These are phyloP conservation scores for Scylla paramamosain DNA, from an alignment of 1,140 invertebrate species.

Conservation along the genomic window DNA sequence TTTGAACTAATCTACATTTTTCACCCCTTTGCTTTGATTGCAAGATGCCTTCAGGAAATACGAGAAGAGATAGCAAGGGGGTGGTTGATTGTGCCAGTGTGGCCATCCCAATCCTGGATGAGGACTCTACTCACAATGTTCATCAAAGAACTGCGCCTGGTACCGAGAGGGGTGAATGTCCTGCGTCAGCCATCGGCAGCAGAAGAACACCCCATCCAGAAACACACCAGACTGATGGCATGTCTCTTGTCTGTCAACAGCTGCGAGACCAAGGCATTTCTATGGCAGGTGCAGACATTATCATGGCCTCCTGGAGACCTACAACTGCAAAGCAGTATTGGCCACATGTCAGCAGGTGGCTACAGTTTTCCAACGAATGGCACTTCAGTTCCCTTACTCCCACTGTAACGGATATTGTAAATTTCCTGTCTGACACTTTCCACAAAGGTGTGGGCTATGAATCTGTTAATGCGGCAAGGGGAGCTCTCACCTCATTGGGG, in stretches of 20 bases:
- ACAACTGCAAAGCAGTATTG: slow-evolving; percentile 7
- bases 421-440: slow-evolving; percentile 27
- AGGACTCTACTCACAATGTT: neutral
- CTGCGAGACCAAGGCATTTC: slow-evolving; percentile 34
- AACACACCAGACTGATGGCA: slow-evolving; percentile 28
- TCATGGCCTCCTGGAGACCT: no score
- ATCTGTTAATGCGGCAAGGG: neutral
- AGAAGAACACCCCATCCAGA: slow-evolving; percentile 36
- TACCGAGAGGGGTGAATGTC: neutral
- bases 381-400: neutral
- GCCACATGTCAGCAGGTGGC: neutral
- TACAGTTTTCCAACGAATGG: neutral
- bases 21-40: slow-evolving; percentile 40
- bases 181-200: neutral
- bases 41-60: slow-evolving; percentile 10
- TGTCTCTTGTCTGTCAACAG: slow-evolving; percentile 6
- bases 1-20: slow-evolving; percentile 40
- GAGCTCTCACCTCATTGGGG: slow-evolving; percentile 19
- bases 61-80: slow-evolving; percentile 9
- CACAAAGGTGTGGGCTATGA: slow-evolving; percentile 32
- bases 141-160: slow-evolving; percentile 18
- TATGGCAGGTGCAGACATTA: neutral
- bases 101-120: no score
- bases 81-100: no score
- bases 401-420: neutral